Conservation (phyloP, 1,140 invertebrate species). For the Heliconius melpomene region DNA sequence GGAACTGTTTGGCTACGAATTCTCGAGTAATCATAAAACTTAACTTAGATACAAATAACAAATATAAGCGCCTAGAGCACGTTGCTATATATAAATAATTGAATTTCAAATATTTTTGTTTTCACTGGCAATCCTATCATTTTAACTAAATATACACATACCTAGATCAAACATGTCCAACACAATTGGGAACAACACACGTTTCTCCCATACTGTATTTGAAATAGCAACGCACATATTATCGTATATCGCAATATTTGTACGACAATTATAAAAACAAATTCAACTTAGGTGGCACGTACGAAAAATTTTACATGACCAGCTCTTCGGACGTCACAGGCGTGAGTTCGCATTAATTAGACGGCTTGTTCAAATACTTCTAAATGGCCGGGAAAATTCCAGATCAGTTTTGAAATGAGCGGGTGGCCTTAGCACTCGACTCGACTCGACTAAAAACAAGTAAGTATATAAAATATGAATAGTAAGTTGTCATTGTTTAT, state of each 20-base stretch:
- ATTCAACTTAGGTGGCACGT: slow-evolving; percentile 56
- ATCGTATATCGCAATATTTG: slow-evolving; percentile 65
- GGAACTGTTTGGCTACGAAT: slow-evolving; percentile 12
- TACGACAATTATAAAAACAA: slow-evolving; percentile 70
- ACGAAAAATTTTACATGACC: slow-evolving; percentile 57
- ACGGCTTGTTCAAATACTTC: slow-evolving; percentile 47
- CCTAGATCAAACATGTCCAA: slow-evolving; percentile 39
- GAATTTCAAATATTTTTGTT: not conserved
- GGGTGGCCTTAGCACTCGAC: slow-evolving; percentile 52
- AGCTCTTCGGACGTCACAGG: slow-evolving; percentile 42
- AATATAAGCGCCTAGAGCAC: not conserved
- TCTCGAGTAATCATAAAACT: not conserved
- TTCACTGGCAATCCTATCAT: not conserved
- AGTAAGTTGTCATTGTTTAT: slow-evolving; percentile 31
- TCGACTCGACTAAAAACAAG: slow-evolving; percentile 34
- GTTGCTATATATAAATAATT: not conserved
- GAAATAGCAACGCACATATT: slow-evolving; percentile 55
- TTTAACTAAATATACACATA: not conserved
- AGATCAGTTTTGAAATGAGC: slow-evolving; percentile 52
- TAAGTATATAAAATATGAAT: slow-evolving; percentile 34
- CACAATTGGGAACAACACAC: slow-evolving; percentile 43
- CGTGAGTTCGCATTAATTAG: slow-evolving; percentile 74
- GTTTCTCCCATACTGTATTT: slow-evolving; percentile 41
- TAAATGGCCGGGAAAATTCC: slow-evolving; percentile 57
- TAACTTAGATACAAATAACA: not conserved